Evolutionary conservation across 1,140 invertebrate species (phyloP), one percentile per base, ranked within the genome.

Genomic region (Geopemphigus sp.): DNA sequence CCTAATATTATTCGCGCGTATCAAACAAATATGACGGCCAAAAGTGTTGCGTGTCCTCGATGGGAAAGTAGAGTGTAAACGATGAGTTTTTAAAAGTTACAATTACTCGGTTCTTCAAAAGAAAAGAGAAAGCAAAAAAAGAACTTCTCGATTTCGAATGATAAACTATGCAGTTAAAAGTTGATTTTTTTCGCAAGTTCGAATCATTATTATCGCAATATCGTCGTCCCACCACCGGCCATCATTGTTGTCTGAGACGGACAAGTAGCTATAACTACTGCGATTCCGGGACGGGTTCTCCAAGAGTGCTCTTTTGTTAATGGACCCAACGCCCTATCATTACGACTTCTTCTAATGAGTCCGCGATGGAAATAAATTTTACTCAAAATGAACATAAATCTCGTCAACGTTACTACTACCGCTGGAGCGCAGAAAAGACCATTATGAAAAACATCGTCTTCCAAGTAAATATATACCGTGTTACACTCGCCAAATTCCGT

Each of bases 311-410:
- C 17, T 53, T 26, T 53, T 53, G 24, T 53, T 70, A 70, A 70
- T 70, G 66, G 66, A 70, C 66, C 12, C 24, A 8, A 70, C 66
- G 47, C 66, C 45, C 66, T 53, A 45, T n/a, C 66, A 53, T 70
- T 53, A 70, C 66, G 45, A 45, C 47, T 70, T 70, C 22, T 70
- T 70, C 66, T 53, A 53, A 70, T 53, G 45, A 70, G 66, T 70
- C 66, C 45, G 10, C 47, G 47, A 26, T 26, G 17, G 66, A 70
- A 53, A 53, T 70, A 70, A 26, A 70, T 70, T 70, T 70, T 53
- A 53, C 14, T 53, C 15, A 17, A 70, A 70, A 70, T 12, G 64
- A 29, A 68, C 64, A 68, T 68, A 68, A 68, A 68, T 68, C 64
- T 68, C 47, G 22, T 50, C 39, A 14, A 39, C 32, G 32, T 39